phyloP scores from a whole-genome alignment of 2,797 vertebrate genomes.

The Periparus ater region DNA sequence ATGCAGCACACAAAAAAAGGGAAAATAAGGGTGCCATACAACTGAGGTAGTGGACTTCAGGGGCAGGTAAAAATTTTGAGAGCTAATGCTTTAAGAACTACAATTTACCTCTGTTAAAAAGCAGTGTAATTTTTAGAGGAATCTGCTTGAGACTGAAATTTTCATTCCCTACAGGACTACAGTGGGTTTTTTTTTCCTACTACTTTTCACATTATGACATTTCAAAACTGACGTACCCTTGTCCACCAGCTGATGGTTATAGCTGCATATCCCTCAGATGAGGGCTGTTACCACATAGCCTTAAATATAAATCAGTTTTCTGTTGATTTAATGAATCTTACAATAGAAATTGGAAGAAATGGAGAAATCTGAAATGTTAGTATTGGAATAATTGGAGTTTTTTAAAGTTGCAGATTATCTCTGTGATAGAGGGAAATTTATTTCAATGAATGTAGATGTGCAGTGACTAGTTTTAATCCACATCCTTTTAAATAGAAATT shows the following conservation, averaged over 20 bases:
- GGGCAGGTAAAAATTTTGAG: neutral
- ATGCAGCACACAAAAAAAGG: neutral
- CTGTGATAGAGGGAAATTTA: neutral
- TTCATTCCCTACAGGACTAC: neutral
- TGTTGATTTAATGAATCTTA: neutral
- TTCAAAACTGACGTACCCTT: neutral
- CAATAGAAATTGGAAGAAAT: neutral
- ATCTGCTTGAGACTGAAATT: neutral
- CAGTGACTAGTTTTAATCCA: neutral
- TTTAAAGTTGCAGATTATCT: neutral
- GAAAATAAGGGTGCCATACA: neutral
- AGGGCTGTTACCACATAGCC: constrained; percentile 40
- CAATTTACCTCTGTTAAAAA: neutral
- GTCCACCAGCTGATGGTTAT: neutral
- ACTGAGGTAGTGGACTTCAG: neutral
- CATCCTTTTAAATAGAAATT: neutral
- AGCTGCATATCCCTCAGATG: neutral
- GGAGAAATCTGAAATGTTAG: neutral
- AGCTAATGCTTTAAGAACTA: neutral
- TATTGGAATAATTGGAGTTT: neutral
- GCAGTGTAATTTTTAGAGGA: neutral
- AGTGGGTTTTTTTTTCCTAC: neutral
- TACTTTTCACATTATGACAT: neutral
- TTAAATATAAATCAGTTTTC: neutral
- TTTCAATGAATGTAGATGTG: neutral